Base-by-base conservation (phyloP, 2,113 vertebrate species). In the Oceanites oceanicus region DNA sequence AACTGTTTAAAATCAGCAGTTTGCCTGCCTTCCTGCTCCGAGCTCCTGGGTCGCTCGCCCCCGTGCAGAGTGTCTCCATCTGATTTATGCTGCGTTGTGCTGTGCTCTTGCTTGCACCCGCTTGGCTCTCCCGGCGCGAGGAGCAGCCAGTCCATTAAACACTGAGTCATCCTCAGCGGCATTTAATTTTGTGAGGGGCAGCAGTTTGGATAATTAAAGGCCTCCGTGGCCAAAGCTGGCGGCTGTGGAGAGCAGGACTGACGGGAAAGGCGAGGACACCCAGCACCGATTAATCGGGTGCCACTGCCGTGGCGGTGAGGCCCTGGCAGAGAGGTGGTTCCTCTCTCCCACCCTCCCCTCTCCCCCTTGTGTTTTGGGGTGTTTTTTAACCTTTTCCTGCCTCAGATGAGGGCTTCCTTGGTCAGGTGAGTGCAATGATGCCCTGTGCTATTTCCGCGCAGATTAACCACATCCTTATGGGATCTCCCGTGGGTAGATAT, bases 141-240 rank as follows among this genome's bases (percentile, higher is more conserved):
- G 91, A 93, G 79, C 94, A 94, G 91, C 94, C 94, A 94, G 95
- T 86, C 94, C 96, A 94, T 96, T 96, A 97, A 95, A 92, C 93
- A 96, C 91, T 90, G 89, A 96, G 73, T 95, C 95, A 97, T 96
- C 90, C 94, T 86, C 88, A 11, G 87, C 85, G 44, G 94, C 89
- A 90, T 88, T 97, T 96, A 67, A 92, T 96, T 97, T 83, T 44
- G 93, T 63, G 86, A 97, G 92, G 97, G 95, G 92, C 87, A 91
- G 95, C 93, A 88, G 86, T 94, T 91, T 92, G 94, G 95, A 93
- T 97, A 95, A 97, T 97, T 96, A 97, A 97, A 97, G 91, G 90
- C 84, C 94, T 95, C 53, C 5, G 32, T 49, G 42, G 77, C 88
- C 95, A 95, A 6, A 68, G 96, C 88, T 20, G n/a, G 84, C 7